These are phyloP conservation scores for Cyprinodon tularosa DNA, from an alignment of 2,113 vertebrate genomes.

Conservation along the genomic window DNA sequence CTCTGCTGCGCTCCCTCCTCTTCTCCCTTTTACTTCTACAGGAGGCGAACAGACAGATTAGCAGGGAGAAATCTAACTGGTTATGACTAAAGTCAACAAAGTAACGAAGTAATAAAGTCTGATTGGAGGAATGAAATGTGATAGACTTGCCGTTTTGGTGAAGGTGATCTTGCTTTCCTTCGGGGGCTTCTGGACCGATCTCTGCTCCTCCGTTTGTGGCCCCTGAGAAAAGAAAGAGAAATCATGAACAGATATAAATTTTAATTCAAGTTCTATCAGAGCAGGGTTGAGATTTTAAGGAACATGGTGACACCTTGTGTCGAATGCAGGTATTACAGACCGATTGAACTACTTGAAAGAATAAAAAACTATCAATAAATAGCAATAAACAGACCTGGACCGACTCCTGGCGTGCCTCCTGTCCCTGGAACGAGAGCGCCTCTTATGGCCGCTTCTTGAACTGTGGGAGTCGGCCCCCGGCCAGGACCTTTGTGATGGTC, in stretches of 20 bases:
- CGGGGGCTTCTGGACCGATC: conserved; percentile 86
- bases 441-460: conserved; percentile 84
- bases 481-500: conserved; percentile 80
- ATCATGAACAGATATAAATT: not conserved
- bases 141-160: conserved; percentile 83
- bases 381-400: conserved; percentile 77
- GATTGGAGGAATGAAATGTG: too few relatives aligned
- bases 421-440: conserved; percentile 88
- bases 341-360: too few relatives aligned
- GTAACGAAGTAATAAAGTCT: not conserved
- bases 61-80: too few relatives aligned
- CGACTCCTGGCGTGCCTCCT: conserved; percentile 83
- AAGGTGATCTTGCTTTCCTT: conserved; percentile 85
- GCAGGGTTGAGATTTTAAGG: not conserved
- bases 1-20: conserved; percentile 84
- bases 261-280: not conserved
- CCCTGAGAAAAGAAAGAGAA: conserved; percentile 69
- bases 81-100: too few relatives aligned
- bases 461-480: conserved; percentile 82
- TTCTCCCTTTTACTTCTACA: conserved; percentile 89
- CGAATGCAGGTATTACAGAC: not conserved
- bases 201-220: conserved; percentile 85
- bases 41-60: not conserved
- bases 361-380: too few relatives aligned
- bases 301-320: conserved; percentile 16